phyloP scores from a whole-genome alignment of 37 sponge, comb jelly and placozoan genomes.

The Aplysina aerophoba region DNA sequence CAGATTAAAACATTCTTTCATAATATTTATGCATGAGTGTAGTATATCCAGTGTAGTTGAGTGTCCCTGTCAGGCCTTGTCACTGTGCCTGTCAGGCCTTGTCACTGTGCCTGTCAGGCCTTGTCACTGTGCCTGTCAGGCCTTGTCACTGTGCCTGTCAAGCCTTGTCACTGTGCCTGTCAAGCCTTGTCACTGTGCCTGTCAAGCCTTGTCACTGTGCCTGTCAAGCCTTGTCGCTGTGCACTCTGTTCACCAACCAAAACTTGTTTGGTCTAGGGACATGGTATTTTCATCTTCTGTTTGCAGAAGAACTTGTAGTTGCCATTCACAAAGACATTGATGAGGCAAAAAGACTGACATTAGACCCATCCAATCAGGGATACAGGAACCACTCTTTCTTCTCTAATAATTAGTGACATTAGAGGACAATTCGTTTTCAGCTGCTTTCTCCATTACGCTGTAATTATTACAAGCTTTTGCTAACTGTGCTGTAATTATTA shows the following conservation, averaged over 20 bases:
- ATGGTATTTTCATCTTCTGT: no score
- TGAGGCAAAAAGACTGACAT: conserved; percentile 33
- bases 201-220: not conserved
- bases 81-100: no score
- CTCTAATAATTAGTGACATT: no score
- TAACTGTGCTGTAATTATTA: no score
- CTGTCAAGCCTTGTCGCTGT: not conserved
- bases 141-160: conserved; percentile 7
- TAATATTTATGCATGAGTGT: conserved; percentile 24
- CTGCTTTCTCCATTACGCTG: no score
- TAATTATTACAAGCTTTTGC: no score
- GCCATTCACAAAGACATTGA: conserved; percentile 65
- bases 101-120: no score
- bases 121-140: conserved; percentile 1
- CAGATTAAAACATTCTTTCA: no score
- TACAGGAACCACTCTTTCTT: not conserved
- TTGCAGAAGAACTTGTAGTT: conserved; percentile 55
- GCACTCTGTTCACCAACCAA: no score
- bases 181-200: not conserved
- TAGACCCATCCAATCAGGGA: not conserved
- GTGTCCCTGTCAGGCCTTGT: no score
- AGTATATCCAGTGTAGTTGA: not conserved
- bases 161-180: conserved; percentile 25
- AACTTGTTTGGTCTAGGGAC: no score
- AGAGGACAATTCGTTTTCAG: no score